Base-by-base conservation (phyloP, 1,140 invertebrate genomes). In the Chionoecetes opilio region DNA sequence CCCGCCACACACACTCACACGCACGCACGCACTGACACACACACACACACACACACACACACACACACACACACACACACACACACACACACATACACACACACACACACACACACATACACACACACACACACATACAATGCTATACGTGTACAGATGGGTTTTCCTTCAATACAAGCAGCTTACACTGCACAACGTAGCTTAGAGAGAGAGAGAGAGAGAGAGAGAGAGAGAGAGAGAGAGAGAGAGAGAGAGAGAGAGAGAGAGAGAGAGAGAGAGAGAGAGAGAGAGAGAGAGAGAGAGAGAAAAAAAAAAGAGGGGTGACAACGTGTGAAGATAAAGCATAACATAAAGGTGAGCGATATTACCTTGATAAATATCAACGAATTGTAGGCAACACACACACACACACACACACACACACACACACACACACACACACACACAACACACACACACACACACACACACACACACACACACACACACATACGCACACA, bases 1-100 rank as follows among this genome's bases (percentile, higher is more conserved):
- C 32, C 95, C 90, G 53, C 91, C 90, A 85, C 95, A 90, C 87
- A 92, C 92, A 90, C 93, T 84, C 94, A 94, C 93, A 95, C 94
- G 75, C 90, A 95, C 94, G 89, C 90, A 95, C 94, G 41, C 91
- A 95, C 94, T 35, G 21, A 95, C 89, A 75, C 90, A 95, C 90
- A 95, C 90, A 92, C 90, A 87, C 91, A 87, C 94, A 87, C 86
- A 75, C 93, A 93, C 85, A 93, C 85, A 93, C 46, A 91, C 53
- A 91, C 90, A 91, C 90, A 82, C 90, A 82, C 85, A 87, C 85
- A 87, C 85, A 82, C 41, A 75, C 46, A 75, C 46, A 75, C 46
- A 75, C 46, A 91, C 46, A 91, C 46, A 91, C 46, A 91, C 0
- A 91, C 31, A 63, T 53, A 89, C 86, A 94, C 86, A 87, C 86